Evolutionary conservation across 1,140 invertebrate genomes (phyloP).

Genomic region (Amphibalanus amphitrite): DNA sequence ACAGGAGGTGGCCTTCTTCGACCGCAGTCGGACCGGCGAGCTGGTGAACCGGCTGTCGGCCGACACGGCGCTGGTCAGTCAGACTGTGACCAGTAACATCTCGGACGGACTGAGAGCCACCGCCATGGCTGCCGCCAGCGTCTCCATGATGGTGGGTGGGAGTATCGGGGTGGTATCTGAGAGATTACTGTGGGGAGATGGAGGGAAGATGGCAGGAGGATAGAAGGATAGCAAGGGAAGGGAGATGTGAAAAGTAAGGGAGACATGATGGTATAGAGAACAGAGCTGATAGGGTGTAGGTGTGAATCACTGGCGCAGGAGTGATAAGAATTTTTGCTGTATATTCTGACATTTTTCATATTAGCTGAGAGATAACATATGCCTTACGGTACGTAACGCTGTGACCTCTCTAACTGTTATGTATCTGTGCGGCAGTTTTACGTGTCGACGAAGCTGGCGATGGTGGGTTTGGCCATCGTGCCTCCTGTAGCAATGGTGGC

Average conservation of each 20-base stretch:
- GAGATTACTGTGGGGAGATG: too few species aligned
- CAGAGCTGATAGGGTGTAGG: neutral
- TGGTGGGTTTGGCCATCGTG: constrained; percentile 68
- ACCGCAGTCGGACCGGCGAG: constrained; percentile 84
- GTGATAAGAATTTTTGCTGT: constrained; percentile 8
- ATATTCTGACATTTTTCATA: constrained; percentile 7
- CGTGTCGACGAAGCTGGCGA: constrained; percentile 57
- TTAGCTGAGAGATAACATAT: neutral
- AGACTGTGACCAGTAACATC: constrained; percentile 78
- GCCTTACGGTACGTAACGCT: neutral
- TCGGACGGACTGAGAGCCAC: constrained; percentile 77
- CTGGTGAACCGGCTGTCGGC: constrained; percentile 75
- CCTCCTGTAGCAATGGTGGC: constrained; percentile 70
- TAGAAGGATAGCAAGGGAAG: too few species aligned
- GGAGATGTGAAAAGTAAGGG: too few species aligned
- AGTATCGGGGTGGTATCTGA: neutral
- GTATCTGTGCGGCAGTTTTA: too few species aligned
- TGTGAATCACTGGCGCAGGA: constrained; percentile 3
- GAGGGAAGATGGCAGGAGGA: too few species aligned
- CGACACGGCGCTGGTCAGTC: constrained; percentile 80
- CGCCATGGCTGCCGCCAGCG: constrained; percentile 64
- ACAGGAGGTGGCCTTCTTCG: constrained; percentile 89
- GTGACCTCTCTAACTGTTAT: constrained; percentile 37
- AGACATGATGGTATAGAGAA: constrained; percentile 2
- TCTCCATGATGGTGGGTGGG: constrained; percentile 74